These are phyloP conservation scores for Lophochroa leadbeateri DNA, from an alignment of 2,113 vertebrate genomes.

Conservation along the genomic window DNA sequence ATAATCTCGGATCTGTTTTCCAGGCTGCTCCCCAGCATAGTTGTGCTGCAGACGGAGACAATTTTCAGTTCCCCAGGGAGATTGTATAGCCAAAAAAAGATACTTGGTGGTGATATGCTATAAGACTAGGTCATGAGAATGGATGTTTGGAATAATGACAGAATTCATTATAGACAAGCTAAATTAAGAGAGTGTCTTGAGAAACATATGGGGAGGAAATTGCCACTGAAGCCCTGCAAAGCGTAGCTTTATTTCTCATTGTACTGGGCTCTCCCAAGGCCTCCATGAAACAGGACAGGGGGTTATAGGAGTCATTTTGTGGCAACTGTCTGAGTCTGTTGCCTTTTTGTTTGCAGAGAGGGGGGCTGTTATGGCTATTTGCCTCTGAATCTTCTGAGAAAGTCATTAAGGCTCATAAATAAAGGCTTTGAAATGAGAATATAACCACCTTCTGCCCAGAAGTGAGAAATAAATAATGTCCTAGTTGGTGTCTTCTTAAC, in stretches of 20 bases:
- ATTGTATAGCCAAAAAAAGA: conserved; percentile 58
- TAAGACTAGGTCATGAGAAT: conserved; percentile 60
- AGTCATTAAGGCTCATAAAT: conserved; percentile 9
- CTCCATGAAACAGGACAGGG: background rate
- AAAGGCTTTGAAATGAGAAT: background rate
- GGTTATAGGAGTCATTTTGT: conserved; percentile 3
- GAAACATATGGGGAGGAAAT: conserved; percentile 69
- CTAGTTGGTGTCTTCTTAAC: background rate
- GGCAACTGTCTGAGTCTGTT: background rate
- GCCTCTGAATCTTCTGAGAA: conserved; percentile 18
- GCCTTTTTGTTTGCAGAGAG: conserved; percentile 26
- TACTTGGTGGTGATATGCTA: conserved; percentile 55
- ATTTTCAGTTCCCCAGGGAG: conserved; percentile 60
- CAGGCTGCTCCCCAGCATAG: conserved; percentile 68
- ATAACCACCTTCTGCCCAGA: background rate
- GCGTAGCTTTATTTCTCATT: conserved; percentile 42
- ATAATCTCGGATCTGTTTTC: conserved; percentile 68
- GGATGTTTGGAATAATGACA: conserved; percentile 55
- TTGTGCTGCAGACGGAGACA: conserved; percentile 49
- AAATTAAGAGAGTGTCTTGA: conserved; percentile 59
- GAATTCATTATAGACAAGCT: conserved; percentile 66
- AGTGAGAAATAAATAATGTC: background rate
- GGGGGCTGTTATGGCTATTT: background rate
- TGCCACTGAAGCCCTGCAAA: conserved; percentile 26
- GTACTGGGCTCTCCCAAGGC: conserved; percentile 18